Evolutionary conservation across 1,140 invertebrate species (phyloP).

Genomic region (Aphaenogaster rudis): DNA sequence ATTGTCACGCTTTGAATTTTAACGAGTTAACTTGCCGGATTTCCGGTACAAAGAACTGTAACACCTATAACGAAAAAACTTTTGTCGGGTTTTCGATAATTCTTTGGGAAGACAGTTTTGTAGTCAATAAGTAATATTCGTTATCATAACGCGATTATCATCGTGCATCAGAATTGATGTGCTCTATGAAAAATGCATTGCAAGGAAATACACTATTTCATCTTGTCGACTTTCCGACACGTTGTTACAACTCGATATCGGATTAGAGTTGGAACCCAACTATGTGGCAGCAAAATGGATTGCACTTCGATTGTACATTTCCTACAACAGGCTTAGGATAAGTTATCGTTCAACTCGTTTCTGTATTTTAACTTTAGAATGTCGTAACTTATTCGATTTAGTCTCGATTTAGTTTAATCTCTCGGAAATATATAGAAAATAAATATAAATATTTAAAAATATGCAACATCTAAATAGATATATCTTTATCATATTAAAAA

Average conservation of each 20-base stretch:
- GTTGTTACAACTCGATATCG: constrained; percentile 26
- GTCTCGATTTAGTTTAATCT: not conserved
- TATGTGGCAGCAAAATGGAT: not conserved
- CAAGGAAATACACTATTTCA: not conserved
- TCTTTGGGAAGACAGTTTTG: not conserved
- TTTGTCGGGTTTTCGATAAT: constrained; percentile 3
- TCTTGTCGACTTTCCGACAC: constrained; percentile 24
- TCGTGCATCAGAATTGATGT: not conserved
- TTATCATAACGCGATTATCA: not conserved
- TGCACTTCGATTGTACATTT: constrained; percentile 16
- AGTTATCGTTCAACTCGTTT: not conserved
- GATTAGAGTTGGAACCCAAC: not conserved
- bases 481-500: not conserved
- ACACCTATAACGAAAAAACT: not conserved
- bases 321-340: not conserved
- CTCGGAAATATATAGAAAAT: not conserved
- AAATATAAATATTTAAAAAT: constrained; percentile 4
- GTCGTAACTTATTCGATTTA: not conserved
- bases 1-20: not conserved
- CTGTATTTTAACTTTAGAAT: not conserved
- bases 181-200: not conserved
- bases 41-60: not conserved
- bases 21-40: constrained; percentile 1
- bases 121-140: not conserved
- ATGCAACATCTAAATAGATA: not conserved